Conservation (phyloP, 2,797 vertebrate species). For the Melanotaenia maccullochi region DNA sequence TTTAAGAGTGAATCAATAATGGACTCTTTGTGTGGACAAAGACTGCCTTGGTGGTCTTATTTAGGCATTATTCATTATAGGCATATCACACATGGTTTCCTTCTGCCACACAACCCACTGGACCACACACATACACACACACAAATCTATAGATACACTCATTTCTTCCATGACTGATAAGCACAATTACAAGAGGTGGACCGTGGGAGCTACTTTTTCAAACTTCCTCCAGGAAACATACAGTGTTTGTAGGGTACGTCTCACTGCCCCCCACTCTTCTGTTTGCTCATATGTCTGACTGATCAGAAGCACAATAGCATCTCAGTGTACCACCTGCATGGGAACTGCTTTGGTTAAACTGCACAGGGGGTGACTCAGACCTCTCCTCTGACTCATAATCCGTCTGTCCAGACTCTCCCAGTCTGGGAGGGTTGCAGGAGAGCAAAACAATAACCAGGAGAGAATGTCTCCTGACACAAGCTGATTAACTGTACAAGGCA, state of each 20-base stretch:
- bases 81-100: constrained; percentile 19
- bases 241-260: constrained; percentile 1
- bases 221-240: constrained; percentile 5
- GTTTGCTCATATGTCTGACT: constrained; percentile 30
- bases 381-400: constrained; percentile 48
- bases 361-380: constrained; percentile 62
- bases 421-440: constrained; percentile 12
- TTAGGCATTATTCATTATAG: constrained; percentile 32
- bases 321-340: constrained; percentile 50
- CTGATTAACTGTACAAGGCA: constrained; percentile 4
- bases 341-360: constrained; percentile 52
- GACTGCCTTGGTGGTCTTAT: constrained; percentile 37
- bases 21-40: constrained; percentile 11
- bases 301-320: constrained; percentile 57
- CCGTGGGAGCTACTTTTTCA: neutral
- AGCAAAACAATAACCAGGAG: neutral
- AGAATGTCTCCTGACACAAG: neutral
- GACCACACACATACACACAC: constrained; percentile 14
- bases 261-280: neutral
- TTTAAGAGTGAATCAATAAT: constrained; percentile 26
- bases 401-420: constrained; percentile 7
- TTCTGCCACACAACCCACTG: constrained; percentile 10
- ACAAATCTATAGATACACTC: neutral
- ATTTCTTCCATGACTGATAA: constrained; percentile 14
- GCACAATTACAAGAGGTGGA: constrained; percentile 18